Percentiles rank a stretch among this genome's conserved stretches.
These are phyloP conservation scores for Cosmopolites sordidus DNA, from an alignment of 2,888 invertebrate species.

Conservation along the genomic window DNA sequence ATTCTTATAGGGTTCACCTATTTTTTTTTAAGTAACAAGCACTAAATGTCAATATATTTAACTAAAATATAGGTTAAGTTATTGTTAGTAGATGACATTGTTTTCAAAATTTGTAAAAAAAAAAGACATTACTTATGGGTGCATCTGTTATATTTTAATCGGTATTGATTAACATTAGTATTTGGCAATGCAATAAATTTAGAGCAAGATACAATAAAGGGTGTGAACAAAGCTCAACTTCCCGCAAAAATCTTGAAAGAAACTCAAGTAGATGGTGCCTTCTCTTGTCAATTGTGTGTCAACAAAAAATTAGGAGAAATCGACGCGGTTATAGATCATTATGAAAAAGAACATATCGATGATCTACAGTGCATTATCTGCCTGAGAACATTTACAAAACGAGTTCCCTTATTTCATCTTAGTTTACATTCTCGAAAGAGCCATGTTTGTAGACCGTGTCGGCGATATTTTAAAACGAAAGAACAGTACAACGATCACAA, in stretches of 20 bases:
- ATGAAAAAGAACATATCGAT: conserved; percentile 13
- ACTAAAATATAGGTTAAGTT: too few relatives aligned
- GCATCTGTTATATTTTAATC: too few relatives aligned
- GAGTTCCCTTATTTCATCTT: conserved; percentile 22
- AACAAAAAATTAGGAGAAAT: conserved; percentile 17
- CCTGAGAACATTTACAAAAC: conserved; percentile 19
- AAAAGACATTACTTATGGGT: too few relatives aligned
- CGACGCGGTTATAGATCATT: conserved; percentile 18
- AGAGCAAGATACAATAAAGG: not conserved
- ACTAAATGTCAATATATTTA: too few relatives aligned
- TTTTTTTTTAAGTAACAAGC: too few relatives aligned
- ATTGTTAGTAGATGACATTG: too few relatives aligned
- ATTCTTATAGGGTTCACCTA: too few relatives aligned
- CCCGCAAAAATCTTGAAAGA: conserved; percentile 16
- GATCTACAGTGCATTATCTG: conserved; percentile 20
- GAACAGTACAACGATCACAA: conserved; percentile 19
- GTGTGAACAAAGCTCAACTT: conserved; percentile 3
- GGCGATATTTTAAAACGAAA: conserved; percentile 16
- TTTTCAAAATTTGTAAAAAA: too few relatives aligned
- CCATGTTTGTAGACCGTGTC: conserved; percentile 21
- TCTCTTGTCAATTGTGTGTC: conserved; percentile 19
- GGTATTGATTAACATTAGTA: too few relatives aligned
- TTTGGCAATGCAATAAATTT: not conserved
- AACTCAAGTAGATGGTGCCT: conserved; percentile 21
- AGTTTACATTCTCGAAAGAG: conserved; percentile 21